Base-by-base conservation (phyloP, 2,888 invertebrate genomes). In the Agrotis segetum region DNA sequence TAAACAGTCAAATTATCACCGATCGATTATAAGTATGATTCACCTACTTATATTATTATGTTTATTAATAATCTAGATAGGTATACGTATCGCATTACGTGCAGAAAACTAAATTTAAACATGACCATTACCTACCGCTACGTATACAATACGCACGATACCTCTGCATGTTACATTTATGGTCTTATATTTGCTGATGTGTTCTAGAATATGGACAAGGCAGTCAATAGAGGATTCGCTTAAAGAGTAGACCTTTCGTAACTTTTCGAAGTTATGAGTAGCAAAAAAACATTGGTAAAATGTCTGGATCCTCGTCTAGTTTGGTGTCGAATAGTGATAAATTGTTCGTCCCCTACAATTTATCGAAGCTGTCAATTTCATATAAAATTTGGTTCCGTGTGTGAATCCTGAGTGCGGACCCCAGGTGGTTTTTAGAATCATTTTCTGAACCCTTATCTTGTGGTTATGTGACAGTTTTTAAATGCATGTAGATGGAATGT, bases 321-420 rank as follows among this genome's bases (percentile, higher is more conserved):
- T 56, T 56, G 59, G 53, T 66, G 50, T 11, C 4, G 55, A 34
- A 64, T 67, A 53, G 55, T 61, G 74, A 74, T 77, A 61, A 77
- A 73, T 72, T 46, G 24, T 68, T 66, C 40, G 62, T 34, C 55
- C 24, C 34, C 34, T 46, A n/a, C 58, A 19, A 69, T 80, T 80
- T 75, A 69, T 77, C 69, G 62, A 49, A 61, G 24, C 66, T 75
- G 69, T 75, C 75, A 80, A 74, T 65, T 74, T 65, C 47, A 24
- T 66, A 80, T 77, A 75, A 77, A 66, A 59, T 77, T 80, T 77
- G 49, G 55, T 61, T 56, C 21, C n/a, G 47, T 58, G 61, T 68
- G 79, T 49, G 66, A 73, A 50, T 44, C 5, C n/a, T 3, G 7
- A 17, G 47, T 46, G 55, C 16, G 40, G 49, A 61, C 16, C 74